Conservation (phyloP, 1,140 invertebrate genomes). For the Hormaphis cornu region DNA sequence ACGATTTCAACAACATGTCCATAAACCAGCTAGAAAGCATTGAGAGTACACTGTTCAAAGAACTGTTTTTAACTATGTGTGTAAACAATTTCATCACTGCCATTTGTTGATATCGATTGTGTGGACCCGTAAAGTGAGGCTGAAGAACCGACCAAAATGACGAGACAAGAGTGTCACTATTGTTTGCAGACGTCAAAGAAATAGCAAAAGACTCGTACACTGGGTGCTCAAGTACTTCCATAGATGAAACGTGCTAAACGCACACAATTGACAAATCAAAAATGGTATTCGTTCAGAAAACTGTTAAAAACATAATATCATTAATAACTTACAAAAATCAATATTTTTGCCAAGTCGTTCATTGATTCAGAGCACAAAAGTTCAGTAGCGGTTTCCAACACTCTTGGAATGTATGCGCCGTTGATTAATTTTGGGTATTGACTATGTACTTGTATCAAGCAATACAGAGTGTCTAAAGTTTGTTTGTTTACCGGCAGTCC, state of each 20-base stretch:
- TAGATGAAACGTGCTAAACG: neutral
- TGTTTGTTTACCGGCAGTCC: conserved; percentile 8
- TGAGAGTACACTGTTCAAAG: neutral
- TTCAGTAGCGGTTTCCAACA: neutral
- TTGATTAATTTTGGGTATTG: conserved; percentile 16
- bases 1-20: conserved; percentile 13
- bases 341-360: conserved; percentile 17
- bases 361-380: conserved; percentile 28
- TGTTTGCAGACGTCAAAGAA: neutral
- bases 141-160: conserved; percentile 7
- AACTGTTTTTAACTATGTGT: neutral
- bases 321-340: conserved; percentile 11
- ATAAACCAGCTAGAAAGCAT: conserved; percentile 21
- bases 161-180: conserved; percentile 7
- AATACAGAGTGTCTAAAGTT: conserved; percentile 30
- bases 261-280: neutral
- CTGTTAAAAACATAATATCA: neutral
- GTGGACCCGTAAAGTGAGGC: conserved; percentile 6
- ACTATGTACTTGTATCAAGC: conserved; percentile 24
- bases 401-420: conserved; percentile 17
- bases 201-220: conserved; percentile 1
- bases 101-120: conserved; percentile 27
- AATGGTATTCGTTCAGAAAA: too few species aligned
- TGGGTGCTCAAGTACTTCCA: conserved; percentile 13
- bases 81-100: conserved; percentile 9